Evolutionary conservation across 2,113 vertebrate species (phyloP).

Genomic region (Nansenia antarctica): DNA sequence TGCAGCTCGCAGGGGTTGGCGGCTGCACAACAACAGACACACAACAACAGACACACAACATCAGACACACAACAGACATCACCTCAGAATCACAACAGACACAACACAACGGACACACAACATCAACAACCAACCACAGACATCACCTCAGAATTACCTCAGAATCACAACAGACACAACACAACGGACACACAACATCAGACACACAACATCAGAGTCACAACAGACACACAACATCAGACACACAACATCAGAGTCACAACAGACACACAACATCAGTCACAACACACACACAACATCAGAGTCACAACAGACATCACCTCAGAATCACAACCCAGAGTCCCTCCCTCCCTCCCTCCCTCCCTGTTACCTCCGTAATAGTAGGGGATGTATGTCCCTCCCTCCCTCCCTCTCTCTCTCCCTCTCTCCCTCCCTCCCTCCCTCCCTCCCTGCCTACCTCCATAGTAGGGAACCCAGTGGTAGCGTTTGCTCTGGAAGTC

Average conservation of each 20-base stretch:
- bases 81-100: background rate
- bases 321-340: too few relatives aligned
- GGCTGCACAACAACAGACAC: conserved; percentile 60
- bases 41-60: background rate
- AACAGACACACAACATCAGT: background rate
- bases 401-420: background rate
- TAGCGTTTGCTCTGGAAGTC: conserved; percentile 89
- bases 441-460: conserved; percentile 71
- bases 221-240: too few relatives aligned
- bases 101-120: too few relatives aligned
- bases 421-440: background rate
- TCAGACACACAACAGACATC: background rate
- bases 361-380: background rate
- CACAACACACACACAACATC: background rate
- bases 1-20: conserved; percentile 89
- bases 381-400: too few relatives aligned
- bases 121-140: background rate
- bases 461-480: conserved; percentile 92
- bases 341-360: background rate
- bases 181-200: too few relatives aligned
- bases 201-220: too few relatives aligned
- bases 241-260: too few relatives aligned
- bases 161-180: background rate
- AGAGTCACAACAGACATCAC: too few relatives aligned
- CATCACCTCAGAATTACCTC: too few relatives aligned